A percentile compares a stretch with the other conserved stretches of the same genome.
Conservation (phyloP, 1,140 invertebrate species). For the Aphis craccivora region DNA sequence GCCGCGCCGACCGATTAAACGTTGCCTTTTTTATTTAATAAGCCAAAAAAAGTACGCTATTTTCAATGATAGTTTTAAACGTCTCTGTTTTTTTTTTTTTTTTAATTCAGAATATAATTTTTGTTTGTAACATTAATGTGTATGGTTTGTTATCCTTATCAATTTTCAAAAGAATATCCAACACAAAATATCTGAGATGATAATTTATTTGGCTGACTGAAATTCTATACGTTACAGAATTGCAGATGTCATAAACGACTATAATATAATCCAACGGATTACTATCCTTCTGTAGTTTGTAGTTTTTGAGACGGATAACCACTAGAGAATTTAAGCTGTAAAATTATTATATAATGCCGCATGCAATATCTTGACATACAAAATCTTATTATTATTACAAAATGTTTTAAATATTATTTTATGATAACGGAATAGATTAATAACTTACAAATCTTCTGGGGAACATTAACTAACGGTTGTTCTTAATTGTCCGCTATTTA, state of each 20-base stretch:
- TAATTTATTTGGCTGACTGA: neutral
- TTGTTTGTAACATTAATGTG: neutral
- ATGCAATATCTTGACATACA: neutral
- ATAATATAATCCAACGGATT: neutral
- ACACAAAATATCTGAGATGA: neutral
- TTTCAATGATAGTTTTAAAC: neutral
- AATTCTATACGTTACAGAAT: neutral
- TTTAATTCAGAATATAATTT: neutral
- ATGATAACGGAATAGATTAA: neutral
- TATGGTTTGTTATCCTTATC: neutral
- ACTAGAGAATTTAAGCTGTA: neutral
- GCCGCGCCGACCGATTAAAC: slow-evolving; percentile 39
- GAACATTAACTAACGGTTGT: neutral
- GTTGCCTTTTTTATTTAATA: neutral
- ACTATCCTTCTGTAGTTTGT: neutral
- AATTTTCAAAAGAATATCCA: neutral
- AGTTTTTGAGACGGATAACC: neutral
- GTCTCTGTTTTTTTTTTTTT: neutral
- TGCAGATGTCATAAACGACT: neutral
- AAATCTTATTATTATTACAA: neutral
- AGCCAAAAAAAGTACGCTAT: neutral
- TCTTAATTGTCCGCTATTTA: neutral
- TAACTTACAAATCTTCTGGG: neutral
- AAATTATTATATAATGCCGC: neutral
- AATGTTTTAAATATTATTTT: neutral